A percentile compares a stretch with the other conserved stretches of the same genome.
These are phyloP conservation scores for Hirundichthys speculiger DNA, from an alignment of 2,113 vertebrate species.

Conservation along the genomic window DNA sequence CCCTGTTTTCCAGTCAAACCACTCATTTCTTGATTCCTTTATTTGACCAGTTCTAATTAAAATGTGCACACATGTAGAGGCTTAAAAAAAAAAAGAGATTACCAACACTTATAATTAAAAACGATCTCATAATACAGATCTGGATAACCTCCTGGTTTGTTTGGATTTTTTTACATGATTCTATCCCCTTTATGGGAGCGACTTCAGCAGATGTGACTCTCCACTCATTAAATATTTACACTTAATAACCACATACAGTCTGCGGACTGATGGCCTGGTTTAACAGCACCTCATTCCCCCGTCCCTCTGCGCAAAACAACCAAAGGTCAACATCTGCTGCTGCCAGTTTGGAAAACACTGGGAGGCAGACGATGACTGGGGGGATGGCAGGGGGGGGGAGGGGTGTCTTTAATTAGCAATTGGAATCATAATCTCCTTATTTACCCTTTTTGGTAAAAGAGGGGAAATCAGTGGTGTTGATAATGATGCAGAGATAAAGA, in stretches of 20 bases:
- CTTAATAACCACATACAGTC: constrained; percentile 45
- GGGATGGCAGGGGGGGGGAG: background rate
- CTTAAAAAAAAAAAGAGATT: background rate
- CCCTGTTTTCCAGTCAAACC: background rate
- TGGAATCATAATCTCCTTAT: constrained; percentile 6
- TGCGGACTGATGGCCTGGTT: constrained; percentile 39
- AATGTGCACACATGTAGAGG: background rate
- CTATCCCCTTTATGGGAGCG: constrained; percentile 4
- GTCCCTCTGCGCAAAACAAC: constrained; percentile 17
- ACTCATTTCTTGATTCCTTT: background rate
- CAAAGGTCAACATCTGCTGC: constrained; percentile 66
- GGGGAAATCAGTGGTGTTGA: too few species aligned
- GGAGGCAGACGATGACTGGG: constrained; percentile 21
- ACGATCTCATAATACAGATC: background rate
- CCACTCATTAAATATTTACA: constrained; percentile 51
- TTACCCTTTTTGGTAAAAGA: too few species aligned
- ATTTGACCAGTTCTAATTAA: background rate
- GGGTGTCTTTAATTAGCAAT: constrained; percentile 27
- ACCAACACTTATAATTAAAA: background rate
- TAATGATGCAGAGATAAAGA: too few species aligned
- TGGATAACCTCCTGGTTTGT: background rate
- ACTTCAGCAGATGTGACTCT: constrained; percentile 13
- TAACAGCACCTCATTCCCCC: constrained; percentile 28
- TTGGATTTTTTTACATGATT: constrained; percentile 5
- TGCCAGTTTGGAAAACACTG: constrained; percentile 41